Conservation (phyloP, 2,888 invertebrate species). For the Taphrorychus bicolor region DNA sequence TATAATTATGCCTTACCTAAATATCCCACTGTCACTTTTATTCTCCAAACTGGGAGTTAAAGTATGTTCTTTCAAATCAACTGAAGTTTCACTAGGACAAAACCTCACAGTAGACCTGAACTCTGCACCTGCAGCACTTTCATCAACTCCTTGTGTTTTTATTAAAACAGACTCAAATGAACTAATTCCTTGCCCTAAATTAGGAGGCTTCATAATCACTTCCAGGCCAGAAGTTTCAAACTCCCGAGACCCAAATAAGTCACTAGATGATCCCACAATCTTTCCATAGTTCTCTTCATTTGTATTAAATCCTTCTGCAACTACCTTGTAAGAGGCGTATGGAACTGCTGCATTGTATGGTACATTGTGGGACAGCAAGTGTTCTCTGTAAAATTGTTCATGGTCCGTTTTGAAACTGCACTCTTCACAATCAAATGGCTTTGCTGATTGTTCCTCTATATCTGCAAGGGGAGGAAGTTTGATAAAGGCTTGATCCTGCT, state of each 20-base stretch:
- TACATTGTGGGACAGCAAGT: slow-evolving; percentile 22
- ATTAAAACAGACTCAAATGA: slow-evolving; percentile 16
- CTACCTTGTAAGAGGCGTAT: background rate
- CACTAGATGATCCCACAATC: background rate
- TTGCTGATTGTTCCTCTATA: slow-evolving; percentile 9
- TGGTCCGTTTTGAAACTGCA: slow-evolving; percentile 33
- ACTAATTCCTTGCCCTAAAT: no score
- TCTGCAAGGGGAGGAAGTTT: slow-evolving; percentile 11
- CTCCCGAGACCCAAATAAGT: background rate
- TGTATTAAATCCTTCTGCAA: background rate
- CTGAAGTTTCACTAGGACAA: slow-evolving; percentile 23
- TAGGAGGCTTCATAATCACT: background rate
- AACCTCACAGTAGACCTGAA: slow-evolving; percentile 16
- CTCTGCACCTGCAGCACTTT: background rate
- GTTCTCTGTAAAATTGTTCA: slow-evolving; percentile 32
- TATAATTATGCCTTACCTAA: slow-evolving; percentile 14
- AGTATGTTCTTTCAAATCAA: slow-evolving; percentile 25
- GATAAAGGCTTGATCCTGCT: slow-evolving; percentile 13
- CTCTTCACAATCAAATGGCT: slow-evolving; percentile 18
- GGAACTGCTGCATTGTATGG: background rate
- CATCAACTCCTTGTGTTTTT: slow-evolving; percentile 6
- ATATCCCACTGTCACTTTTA: slow-evolving; percentile 27
- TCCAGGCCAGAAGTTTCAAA: background rate
- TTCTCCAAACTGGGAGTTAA: slow-evolving; percentile 16
- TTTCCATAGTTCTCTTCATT: background rate